Base-by-base conservation (phyloP, 1,140 invertebrate genomes). In the Samia ricini region DNA sequence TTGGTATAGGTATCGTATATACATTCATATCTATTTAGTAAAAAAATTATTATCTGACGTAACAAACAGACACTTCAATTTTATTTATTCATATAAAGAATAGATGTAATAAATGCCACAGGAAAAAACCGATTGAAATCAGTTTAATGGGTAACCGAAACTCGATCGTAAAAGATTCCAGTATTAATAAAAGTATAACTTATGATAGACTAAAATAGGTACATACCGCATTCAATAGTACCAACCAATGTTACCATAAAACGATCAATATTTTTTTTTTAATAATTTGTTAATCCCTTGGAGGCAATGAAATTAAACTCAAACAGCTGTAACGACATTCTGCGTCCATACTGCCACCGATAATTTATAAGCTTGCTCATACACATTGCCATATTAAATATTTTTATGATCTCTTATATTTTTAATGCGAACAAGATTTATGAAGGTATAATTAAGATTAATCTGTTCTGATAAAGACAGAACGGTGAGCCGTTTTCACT, bases 281-380 rank as follows among this genome's bases (percentile, higher is more conserved):
- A 49, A 66, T 29, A 49, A 50, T 22, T 63, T 50, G 36, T 24
- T 57, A 56, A 42, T 42, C 33, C n/a, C n/a, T n/a, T 48, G 60
- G 23, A 60, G 55, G 56, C 64, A 67, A 67, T 67, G 60, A 67
- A 42, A 62, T 67, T 60, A 51, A 56, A 61, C 50, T 29, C 54
- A 50, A 56, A 50, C 42, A 23, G 23, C 49, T 21, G 51, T 51
- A 57, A 52, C 51, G 49, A 18, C 60, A 62, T 67, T 67, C 60
- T 50, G 58, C 23, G 15, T 15, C 18, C 12, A 19, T 63, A 57
- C 33, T 62, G 65, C 63, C 56, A 63, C 42, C 20, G 20, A 42
- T 15, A 42, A 42, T 42, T 42, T 42, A 42, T 20, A 57, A 61
- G 60, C 65, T 62, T 62, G 65, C 49, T 54, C 51, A 23, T 55